These are phyloP conservation scores for Mesocricetus auratus DNA, from an alignment of 2,113 vertebrate genomes.

Conservation along the genomic window DNA sequence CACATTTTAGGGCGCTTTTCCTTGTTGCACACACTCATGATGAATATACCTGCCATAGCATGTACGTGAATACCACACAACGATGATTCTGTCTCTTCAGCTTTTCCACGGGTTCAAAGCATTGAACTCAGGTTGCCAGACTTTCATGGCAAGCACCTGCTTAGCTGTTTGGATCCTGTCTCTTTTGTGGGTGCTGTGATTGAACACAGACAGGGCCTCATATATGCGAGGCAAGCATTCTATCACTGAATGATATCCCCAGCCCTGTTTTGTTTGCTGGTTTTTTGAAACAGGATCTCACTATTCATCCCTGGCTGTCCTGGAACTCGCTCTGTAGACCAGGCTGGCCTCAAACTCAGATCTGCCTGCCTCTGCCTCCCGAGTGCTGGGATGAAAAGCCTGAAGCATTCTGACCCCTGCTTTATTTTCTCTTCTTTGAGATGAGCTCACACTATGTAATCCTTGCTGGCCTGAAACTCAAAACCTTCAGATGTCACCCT, in stretches of 20 bases:
- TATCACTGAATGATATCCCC: background rate
- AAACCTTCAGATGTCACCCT: background rate
- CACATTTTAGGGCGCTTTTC: constrained; percentile 35
- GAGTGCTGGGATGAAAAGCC: background rate
- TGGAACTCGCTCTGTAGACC: background rate
- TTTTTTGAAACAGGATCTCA: background rate
- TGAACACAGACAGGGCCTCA: background rate
- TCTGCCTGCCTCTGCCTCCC: background rate
- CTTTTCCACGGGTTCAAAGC: no score
- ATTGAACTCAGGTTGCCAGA: background rate
- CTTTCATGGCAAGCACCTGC: background rate
- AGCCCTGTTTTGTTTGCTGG: background rate
- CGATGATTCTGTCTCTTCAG: no score
- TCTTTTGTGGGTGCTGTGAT: background rate
- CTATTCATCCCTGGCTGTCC: background rate
- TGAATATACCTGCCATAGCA: background rate
- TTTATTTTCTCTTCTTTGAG: background rate
- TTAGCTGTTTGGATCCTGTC: background rate
- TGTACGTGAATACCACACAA: background rate
- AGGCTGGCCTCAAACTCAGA: background rate
- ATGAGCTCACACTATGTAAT: no score
- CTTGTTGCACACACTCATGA: background rate
- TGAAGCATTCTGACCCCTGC: no score
- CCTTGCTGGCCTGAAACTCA: background rate
- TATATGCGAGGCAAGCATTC: background rate